phyloP scores from a whole-genome alignment of 2,113 vertebrate species.

The Neoarius graeffei region DNA sequence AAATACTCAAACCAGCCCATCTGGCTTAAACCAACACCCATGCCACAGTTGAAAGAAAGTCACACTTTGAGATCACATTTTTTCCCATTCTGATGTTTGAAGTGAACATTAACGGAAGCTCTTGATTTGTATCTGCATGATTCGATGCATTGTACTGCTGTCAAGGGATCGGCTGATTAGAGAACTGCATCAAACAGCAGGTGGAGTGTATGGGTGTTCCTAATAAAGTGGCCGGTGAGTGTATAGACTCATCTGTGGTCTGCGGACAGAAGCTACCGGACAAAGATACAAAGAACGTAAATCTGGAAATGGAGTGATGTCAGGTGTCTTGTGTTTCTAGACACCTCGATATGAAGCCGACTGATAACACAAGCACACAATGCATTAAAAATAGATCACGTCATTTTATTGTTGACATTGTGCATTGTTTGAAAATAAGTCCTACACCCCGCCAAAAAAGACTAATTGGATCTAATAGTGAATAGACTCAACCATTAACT shows the following conservation, averaged over 20 bases:
- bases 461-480: not conserved
- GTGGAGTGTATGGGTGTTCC: too few species aligned
- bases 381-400: not conserved
- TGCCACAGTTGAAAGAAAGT: too few species aligned
- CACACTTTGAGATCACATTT: too few species aligned
- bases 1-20: too few species aligned
- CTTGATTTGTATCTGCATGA: too few species aligned
- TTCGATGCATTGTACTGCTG: too few species aligned
- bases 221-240: too few species aligned
- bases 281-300: not conserved
- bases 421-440: not conserved
- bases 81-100: too few species aligned
- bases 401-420: not conserved
- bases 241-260: not conserved
- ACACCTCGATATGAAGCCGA: not conserved
- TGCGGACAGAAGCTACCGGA: not conserved
- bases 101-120: too few species aligned
- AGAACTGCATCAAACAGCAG: too few species aligned
- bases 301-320: not conserved
- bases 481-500: not conserved
- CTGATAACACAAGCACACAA: not conserved
- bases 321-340: not conserved
- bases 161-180: too few species aligned
- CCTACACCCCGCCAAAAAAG: not conserved
- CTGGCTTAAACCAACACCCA: too few species aligned